Evolutionary conservation across 2,797 vertebrate species (phyloP), one percentile per base, ranked within the genome.

Genomic region (Hypotaenidia philippensis): DNA sequence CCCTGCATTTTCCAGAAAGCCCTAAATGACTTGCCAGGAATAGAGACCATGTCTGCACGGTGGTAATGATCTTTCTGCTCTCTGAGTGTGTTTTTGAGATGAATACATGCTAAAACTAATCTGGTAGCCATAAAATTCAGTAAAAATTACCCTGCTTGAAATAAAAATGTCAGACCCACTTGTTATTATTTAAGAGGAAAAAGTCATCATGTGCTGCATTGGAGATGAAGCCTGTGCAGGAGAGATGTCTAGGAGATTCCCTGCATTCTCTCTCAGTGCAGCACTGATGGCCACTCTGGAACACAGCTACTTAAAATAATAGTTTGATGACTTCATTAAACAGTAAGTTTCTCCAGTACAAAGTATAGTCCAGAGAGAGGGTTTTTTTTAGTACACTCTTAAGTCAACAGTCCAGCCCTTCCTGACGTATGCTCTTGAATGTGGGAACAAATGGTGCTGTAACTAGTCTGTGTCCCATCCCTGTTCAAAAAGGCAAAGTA

Each of bases 281-380:
- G 72, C 49, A 40, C 27, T 47, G 60, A 53, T 55, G 78, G 45
- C 68, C 89, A 32, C 38, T 83, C 65, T 52, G 75, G 18, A 89
- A 59, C 23, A 83, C 34, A 91, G 55, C 49, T 63, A 71, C 50
- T 86, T 92, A 85, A 89, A 96, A 71, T 56, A 75, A 71, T 53
- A 70, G n/a, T 61, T 78, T 83, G 41, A 75, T 79, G 63, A 50
- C 50, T 93, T 93, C 47, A 78, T 87, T 86, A 78, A 93, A 78
- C 26, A 77, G 13, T 69, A 79, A 53, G 20, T 63, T 93, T 81
- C 50, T 85, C 27, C 19, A 56, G 18, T 65, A 66, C 3, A 26
- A 68, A 85, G 41, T 75, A 32, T 11, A 69, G 27, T 41, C 47
- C 68, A 64, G 57, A 75, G 55, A 85, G 56, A 68, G 74, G 45